Evolutionary conservation across 2,888 invertebrate genomes (phyloP).

Genomic region (Proisotoma minuta): DNA sequence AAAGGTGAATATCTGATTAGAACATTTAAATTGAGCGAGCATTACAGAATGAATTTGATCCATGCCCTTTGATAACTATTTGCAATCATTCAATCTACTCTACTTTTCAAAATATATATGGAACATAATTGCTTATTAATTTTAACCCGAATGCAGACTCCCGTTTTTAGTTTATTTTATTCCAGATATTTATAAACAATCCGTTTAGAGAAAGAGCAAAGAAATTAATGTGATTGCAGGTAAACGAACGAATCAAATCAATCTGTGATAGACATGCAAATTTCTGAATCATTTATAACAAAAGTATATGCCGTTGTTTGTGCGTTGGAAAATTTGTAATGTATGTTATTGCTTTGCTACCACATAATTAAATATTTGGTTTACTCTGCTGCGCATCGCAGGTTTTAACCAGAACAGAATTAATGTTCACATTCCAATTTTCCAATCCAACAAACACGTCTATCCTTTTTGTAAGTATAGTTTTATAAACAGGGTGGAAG

Average conservation of each 20-base stretch:
- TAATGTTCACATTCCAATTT: not conserved
- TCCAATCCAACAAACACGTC: constrained; percentile 1
- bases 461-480: not conserved
- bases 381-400: not conserved
- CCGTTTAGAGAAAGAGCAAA: not conserved
- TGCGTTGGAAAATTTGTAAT: constrained; percentile 3
- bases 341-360: not conserved
- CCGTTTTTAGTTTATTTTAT: too few species aligned
- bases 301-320: not conserved
- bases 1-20: not conserved
- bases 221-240: not conserved
- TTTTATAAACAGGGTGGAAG: not conserved
- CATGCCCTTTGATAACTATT: too few species aligned
- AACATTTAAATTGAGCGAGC: not conserved
- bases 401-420: too few species aligned
- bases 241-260: too few species aligned
- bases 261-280: not conserved
- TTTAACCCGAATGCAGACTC: too few species aligned
- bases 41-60: not conserved
- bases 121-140: too few species aligned
- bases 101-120: too few species aligned
- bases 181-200: too few species aligned
- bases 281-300: constrained; percentile 4
- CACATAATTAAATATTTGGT: not conserved
- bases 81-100: too few species aligned